Evolutionary conservation across 2,797 vertebrate species (phyloP).

Genomic region (Crax fasciolata): DNA sequence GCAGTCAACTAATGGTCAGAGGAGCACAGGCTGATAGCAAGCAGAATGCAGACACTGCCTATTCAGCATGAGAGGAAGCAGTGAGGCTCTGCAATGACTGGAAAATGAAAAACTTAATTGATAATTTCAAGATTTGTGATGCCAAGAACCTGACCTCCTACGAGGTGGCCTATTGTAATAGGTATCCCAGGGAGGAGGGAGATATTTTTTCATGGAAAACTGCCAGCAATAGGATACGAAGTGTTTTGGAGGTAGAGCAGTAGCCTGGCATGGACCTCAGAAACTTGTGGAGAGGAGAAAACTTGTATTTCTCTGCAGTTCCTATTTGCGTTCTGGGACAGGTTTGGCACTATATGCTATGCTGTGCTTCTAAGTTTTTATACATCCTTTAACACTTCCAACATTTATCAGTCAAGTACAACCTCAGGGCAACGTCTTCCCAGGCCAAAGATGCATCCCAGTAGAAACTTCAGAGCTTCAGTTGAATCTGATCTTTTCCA

Average conservation of each 20-base stretch:
- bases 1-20: not conserved
- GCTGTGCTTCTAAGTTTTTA: not conserved
- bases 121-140: not conserved
- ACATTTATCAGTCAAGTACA: not conserved
- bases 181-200: not conserved
- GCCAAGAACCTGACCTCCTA: not conserved
- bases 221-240: not conserved
- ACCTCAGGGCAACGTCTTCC: not conserved
- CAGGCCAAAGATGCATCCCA: not conserved
- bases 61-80: not conserved
- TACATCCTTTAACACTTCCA: not conserved
- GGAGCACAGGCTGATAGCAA: not conserved
- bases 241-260: not conserved
- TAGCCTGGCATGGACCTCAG: not conserved
- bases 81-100: not conserved
- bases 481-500: not conserved
- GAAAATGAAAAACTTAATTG: not conserved
- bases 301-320: not conserved
- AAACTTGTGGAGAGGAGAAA: not conserved
- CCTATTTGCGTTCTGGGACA: not conserved
- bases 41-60: not conserved
- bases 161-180: not conserved
- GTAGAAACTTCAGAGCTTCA: not conserved
- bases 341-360: no score
- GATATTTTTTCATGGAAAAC: not conserved